These are phyloP conservation scores for Manis pentadactyla DNA, from an alignment of 2,797 vertebrate genomes.

Conservation along the genomic window DNA sequence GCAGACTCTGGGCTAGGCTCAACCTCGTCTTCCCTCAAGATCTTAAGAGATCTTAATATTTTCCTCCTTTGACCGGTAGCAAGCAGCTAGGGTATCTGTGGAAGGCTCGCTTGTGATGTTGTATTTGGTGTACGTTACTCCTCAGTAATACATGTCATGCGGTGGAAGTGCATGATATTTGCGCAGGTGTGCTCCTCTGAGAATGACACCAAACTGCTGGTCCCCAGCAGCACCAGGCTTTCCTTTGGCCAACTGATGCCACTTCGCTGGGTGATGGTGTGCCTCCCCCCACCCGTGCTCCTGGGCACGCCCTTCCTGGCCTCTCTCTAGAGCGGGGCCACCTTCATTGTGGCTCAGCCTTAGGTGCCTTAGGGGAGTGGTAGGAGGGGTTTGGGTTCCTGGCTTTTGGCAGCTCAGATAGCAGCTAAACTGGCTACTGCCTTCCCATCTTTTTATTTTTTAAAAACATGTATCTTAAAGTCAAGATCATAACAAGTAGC, in stretches of 20 bases:
- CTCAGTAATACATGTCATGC: conserved; percentile 84
- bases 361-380: conserved; percentile 64
- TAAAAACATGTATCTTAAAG: background rate
- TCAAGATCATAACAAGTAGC: background rate
- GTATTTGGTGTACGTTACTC: conserved; percentile 87
- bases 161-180: conserved; percentile 89
- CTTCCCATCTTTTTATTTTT: background rate
- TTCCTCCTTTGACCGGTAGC: conserved; percentile 88
- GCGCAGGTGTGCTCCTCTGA: conserved; percentile 92
- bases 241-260: conserved; percentile 87
- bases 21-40: conserved; percentile 91
- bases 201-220: conserved; percentile 91
- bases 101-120: conserved; percentile 85
- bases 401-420: no score
- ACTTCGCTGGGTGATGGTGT: conserved; percentile 84
- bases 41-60: conserved; percentile 88
- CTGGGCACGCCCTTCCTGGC: conserved; percentile 80
- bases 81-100: conserved; percentile 79
- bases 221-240: conserved; percentile 92
- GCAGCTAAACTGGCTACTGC: background rate
- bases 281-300: conserved; percentile 83
- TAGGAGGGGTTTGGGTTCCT: background rate
- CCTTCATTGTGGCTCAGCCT: conserved; percentile 89
- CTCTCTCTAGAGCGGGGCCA: conserved; percentile 89
- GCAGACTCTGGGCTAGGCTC: conserved; percentile 93